Percentiles rank a stretch among this genome's conserved stretches.
These are phyloP conservation scores for Butorides virescens DNA, from an alignment of 2,113 vertebrate genomes.

Conservation along the genomic window DNA sequence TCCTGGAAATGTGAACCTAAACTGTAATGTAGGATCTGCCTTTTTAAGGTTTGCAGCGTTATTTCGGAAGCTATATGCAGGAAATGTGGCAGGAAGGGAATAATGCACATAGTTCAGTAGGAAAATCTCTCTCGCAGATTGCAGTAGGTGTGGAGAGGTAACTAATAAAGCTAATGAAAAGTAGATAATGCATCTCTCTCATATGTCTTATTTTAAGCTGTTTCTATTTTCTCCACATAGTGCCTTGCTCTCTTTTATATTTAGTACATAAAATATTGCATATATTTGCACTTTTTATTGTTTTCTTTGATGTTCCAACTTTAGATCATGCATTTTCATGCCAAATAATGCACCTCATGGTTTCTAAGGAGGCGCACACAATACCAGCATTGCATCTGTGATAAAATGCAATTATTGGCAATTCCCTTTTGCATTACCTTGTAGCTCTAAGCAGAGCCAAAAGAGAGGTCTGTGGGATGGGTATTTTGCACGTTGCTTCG, in stretches of 20 bases:
- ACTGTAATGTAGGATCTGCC: conserved; percentile 1
- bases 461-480: neutral
- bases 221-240: neutral
- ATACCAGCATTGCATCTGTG: neutral
- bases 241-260: neutral
- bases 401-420: neutral
- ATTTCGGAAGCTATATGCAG: conserved; percentile 35
- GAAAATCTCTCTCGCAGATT: conserved; percentile 7
- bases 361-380: neutral
- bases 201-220: neutral
- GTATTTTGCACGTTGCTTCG: conserved; percentile 7
- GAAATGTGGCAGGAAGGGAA: conserved; percentile 34
- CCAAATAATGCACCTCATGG: neutral
- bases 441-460: neutral
- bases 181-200: neutral
- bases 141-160: conserved; percentile 13
- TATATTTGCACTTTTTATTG: neutral
- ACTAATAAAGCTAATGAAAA: conserved; percentile 1
- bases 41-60: conserved; percentile 26
- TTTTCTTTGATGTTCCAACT: conserved; percentile 42
- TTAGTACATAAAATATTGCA: neutral
- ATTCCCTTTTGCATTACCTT: neutral
- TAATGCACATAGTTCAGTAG: neutral
- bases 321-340: neutral
- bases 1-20: conserved; percentile 11